Base-by-base conservation (phyloP, 2,113 vertebrate genomes). In the Barnardius zonarius region DNA sequence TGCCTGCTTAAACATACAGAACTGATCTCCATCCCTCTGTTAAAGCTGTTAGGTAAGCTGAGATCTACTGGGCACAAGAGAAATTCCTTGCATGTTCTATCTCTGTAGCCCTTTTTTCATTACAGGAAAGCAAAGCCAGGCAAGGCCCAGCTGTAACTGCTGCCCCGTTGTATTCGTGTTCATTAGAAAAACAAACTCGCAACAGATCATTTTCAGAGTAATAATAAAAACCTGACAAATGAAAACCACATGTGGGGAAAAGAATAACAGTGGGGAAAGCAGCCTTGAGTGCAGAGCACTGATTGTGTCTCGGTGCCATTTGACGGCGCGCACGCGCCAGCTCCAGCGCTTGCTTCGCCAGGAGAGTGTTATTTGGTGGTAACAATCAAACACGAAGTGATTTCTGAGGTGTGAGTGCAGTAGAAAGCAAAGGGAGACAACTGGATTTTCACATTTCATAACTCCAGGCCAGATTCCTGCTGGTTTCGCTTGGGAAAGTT, bases 161-260 rank as follows among this genome's bases (percentile, higher is more conserved):
- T 74, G 84, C 82, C 43, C 54, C 11, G 1, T 7, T 55, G 75
- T 54, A 88, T 46, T 76, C 76, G 4, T 39, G 82, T 92, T 95
- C 89, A 96, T 92, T 91, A 92, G 54, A 87, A 94, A 96, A 91
- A 95, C 85, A 92, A 94, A 93, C 90, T 92, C 63, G 61, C 88
- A 94, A 89, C 90, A 87, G 90, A 95, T 95, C 96, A 94, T 87
- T 89, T 88, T 85, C 95, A 69, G 69, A 92, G 77, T 62, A 95
- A 91, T 90, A 96, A 96, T 90, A 89, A 95, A 95, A 94, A 92
- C 41, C 55, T 33, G 84, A 89, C 85, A 96, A 96, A 97, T 28
- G 6, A 78, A 95, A 95, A 91, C 57, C 93, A 86, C 25, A 61
- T 84, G 90, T 61, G 55, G 31, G 19, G 39, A 30, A 33, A 86